Base-by-base conservation (phyloP, 92 coral and sea anemone genomes). In the Umimayanthus chanpuru region DNA sequence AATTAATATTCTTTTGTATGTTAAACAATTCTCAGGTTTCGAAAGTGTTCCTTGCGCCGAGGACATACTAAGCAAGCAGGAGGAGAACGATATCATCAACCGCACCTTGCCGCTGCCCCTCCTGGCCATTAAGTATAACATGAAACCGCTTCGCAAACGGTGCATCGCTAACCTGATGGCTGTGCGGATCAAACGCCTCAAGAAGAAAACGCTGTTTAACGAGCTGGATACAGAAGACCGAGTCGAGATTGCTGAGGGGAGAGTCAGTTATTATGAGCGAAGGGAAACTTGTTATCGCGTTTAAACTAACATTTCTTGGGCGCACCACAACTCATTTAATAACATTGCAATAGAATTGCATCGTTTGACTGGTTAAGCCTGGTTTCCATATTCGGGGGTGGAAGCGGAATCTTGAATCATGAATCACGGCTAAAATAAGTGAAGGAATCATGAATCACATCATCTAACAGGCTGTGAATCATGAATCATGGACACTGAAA, bases 121-220 rank as follows among this genome's bases (percentile, higher is more conserved):
- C 2, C 39, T 79, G 67, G 82, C 82, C n/a, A 79, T 79, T 43
- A 79, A 79, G 82, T 79, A 79, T 68, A 50, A 79, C 39, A 44
- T 79, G 43, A 79, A 79, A 30, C 65, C 82, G n/a, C 82, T 79
- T 1, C 82, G 82, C 66, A 79, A 79, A 18, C 67, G 12, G 25
- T 79, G 68, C 66, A 50, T 79, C 9, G 40, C 64, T 25, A 79
- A 55, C 0, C 65, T 79, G 68, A 79, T 79, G 82, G 66, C 65
- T 4, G 82, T 79, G 8, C 82, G 65, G 23, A 67, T 79, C 25
- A 49, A 44, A 1, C 82, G 82, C 40, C 66, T 79, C 67, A 79
- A 79, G 82, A 30, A 50, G 65, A 79, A 29, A 79, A 14, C 61
- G 44, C 25, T 79, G 7, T 79, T 79, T 28, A 53, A 79, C 66